phyloP scores from a whole-genome alignment of 1,140 invertebrate genomes.

The Stegodyphus dumicola region DNA sequence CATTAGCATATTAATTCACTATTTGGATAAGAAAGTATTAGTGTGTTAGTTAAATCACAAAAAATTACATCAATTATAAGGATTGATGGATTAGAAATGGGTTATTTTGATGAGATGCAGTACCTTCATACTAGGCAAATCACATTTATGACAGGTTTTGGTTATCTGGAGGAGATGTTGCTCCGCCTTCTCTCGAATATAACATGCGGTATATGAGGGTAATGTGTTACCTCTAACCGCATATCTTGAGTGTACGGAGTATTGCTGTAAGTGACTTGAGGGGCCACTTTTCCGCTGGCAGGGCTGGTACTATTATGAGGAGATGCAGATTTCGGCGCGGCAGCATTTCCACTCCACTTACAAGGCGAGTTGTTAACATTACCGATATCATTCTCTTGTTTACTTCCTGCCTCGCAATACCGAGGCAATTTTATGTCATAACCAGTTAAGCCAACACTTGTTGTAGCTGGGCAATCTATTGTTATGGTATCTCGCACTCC shows the following conservation, averaged over 20 bases:
- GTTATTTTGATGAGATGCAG: too few species aligned
- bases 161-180: background rate
- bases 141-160: background rate
- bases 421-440: constrained; percentile 38
- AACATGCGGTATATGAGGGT: background rate
- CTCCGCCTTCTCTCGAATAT: background rate
- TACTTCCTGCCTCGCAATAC: constrained; percentile 63
- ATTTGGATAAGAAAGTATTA: too few species aligned
- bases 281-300: constrained; percentile 62
- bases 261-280: constrained; percentile 57
- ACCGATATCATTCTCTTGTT: constrained; percentile 66
- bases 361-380: constrained; percentile 53
- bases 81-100: too few species aligned
- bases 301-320: constrained; percentile 62
- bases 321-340: constrained; percentile 60
- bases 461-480: constrained; percentile 27
- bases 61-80: too few species aligned
- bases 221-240: constrained; percentile 54
- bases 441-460: background rate
- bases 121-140: too few species aligned
- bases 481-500: background rate
- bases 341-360: constrained; percentile 61
- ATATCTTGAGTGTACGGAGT: constrained; percentile 55
- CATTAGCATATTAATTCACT: too few species aligned
- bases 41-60: too few species aligned